Conservation (phyloP, 2,113 vertebrate genomes). For the Dromas ardeola region DNA sequence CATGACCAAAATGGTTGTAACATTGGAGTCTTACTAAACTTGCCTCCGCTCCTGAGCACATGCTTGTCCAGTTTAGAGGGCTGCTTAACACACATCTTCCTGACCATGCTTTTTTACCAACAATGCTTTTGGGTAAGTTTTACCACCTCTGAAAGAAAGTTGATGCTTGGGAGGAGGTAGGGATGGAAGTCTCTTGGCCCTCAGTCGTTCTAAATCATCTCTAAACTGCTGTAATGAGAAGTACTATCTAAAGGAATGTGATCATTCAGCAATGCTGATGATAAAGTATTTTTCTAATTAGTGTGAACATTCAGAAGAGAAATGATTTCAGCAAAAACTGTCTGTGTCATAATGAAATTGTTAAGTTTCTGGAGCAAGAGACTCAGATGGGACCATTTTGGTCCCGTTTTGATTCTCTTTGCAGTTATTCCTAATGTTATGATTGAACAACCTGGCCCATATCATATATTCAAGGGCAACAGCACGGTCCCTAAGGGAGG, state of each 20-base stretch:
- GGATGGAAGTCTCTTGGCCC: neutral
- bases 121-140: neutral
- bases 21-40: neutral
- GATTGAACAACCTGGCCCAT: conserved; percentile 79
- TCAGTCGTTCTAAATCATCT: neutral
- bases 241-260: neutral
- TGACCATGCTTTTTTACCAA: neutral
- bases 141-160: neutral
- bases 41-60: neutral
- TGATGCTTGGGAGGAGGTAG: neutral
- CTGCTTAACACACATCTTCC: neutral
- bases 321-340: neutral
- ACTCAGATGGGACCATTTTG: neutral
- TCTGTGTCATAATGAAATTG: neutral
- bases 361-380: neutral
- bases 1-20: neutral
- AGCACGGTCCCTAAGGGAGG: conserved; percentile 20
- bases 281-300: neutral
- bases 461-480: conserved; percentile 36
- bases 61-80: neutral
- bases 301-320: neutral
- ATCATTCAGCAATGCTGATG: neutral
- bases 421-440: conserved; percentile 82
- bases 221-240: neutral
- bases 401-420: conserved; percentile 15